phyloP scores from a whole-genome alignment of 2,888 invertebrate species.

The Epistrophe eligans region DNA sequence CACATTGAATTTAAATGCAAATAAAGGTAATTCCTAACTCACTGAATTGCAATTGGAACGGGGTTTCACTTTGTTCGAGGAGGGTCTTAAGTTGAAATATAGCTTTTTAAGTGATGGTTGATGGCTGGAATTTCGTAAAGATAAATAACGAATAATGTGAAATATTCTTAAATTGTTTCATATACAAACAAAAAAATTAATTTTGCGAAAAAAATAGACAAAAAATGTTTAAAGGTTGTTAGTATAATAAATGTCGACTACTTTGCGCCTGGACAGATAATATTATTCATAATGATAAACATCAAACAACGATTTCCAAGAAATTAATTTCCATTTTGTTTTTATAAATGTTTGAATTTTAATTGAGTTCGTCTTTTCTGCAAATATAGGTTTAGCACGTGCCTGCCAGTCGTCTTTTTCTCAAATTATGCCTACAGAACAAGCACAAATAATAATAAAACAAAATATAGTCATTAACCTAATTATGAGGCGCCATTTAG shows the following conservation, averaged over 20 bases:
- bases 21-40: constrained; percentile 51
- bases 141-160: not conserved
- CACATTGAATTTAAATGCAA: constrained; percentile 68
- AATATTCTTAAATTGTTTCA: constrained; percentile 24
- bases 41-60: not conserved
- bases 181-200: not conserved
- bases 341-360: constrained; percentile 20
- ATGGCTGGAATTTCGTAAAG: constrained; percentile 29
- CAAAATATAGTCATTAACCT: not conserved
- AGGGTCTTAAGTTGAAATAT: constrained; percentile 45
- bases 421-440: constrained; percentile 3
- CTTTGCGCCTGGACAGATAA: not conserved
- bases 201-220: not conserved
- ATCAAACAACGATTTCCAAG: not conserved
- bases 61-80: not conserved
- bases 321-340: constrained; percentile 18
- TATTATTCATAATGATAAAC: constrained; percentile 18
- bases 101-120: constrained; percentile 52
- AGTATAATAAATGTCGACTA: constrained; percentile 3
- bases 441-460: not conserved
- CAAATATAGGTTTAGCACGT: not conserved
- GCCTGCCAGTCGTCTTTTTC: not conserved
- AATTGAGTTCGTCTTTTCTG: not conserved
- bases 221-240: not conserved
- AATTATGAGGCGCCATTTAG: constrained; percentile 23